Conservation (phyloP, 2,888 invertebrate species). For the Mimachlamys varia region DNA sequence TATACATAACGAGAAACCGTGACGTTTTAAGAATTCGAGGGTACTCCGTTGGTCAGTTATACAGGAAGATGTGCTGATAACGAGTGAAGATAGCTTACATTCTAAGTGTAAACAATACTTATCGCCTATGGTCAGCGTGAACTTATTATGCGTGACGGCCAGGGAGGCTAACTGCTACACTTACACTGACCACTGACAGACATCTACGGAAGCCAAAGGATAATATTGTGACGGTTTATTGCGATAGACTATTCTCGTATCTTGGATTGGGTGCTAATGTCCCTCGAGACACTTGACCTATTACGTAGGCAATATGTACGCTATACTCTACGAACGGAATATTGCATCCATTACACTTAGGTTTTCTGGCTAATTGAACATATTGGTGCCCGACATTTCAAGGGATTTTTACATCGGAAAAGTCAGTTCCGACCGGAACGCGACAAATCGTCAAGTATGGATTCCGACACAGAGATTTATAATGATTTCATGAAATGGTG, state of each 20-base stretch:
- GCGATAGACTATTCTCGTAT: neutral
- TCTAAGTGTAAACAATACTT: neutral
- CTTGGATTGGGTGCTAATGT: neutral
- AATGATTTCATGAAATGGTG: neutral
- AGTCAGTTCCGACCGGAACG: neutral
- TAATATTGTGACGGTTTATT: neutral
- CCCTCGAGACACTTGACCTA: neutral
- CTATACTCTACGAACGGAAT: neutral
- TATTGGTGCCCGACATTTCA: neutral
- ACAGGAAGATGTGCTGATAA: neutral
- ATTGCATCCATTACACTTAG: no score
- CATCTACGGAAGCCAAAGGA: neutral
- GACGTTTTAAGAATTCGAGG: neutral
- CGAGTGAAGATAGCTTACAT: neutral
- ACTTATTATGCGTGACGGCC: neutral
- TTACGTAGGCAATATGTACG: neutral
- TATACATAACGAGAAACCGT: neutral
- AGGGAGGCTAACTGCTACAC: neutral
- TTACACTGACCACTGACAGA: neutral
- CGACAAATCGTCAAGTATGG: neutral
- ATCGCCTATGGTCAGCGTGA: constrained; percentile 7
- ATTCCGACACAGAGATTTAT: neutral
- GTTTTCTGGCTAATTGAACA: neutral
- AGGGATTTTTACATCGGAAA: neutral
- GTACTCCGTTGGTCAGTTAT: neutral